Evolutionary conservation across 2,113 vertebrate genomes (phyloP).

Genomic region (Trogon surrucura): DNA sequence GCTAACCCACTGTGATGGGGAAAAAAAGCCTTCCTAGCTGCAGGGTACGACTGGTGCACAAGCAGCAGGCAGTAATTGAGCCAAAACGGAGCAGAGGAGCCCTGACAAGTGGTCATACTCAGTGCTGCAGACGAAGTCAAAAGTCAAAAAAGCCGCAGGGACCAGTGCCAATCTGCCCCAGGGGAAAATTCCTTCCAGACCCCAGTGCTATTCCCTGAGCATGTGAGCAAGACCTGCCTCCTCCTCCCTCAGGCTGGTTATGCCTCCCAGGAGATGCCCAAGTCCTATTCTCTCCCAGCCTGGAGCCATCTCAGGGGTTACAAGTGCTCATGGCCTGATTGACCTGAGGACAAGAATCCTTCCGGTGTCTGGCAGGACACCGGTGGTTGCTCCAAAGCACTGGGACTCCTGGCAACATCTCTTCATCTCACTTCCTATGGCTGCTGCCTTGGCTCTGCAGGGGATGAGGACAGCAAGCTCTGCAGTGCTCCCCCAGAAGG

Average conservation of each 20-base stretch:
- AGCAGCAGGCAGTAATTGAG: too few species aligned
- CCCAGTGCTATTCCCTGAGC: neutral
- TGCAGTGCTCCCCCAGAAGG: neutral
- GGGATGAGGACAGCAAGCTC: neutral
- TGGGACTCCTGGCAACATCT: neutral
- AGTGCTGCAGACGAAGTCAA: too few species aligned
- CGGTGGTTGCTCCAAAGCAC: neutral
- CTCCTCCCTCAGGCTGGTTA: neutral
- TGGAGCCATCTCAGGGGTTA: neutral
- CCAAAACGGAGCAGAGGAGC: too few species aligned
- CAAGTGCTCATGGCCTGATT: neutral
- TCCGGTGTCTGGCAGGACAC: neutral
- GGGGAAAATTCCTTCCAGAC: neutral
- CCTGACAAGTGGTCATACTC: too few species aligned
- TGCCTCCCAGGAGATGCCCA: neutral
- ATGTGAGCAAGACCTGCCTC: neutral
- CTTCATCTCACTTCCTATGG: neutral
- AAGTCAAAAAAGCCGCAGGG: too few species aligned
- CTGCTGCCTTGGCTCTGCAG: neutral
- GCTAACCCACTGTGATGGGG: too few species aligned
- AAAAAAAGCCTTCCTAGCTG: too few species aligned
- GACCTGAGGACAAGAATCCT: neutral
- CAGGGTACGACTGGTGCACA: too few species aligned
- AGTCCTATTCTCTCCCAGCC: neutral
- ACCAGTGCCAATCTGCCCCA: too few species aligned